These are phyloP conservation scores for Ivindomyrus marchei DNA, from an alignment of 2,113 vertebrate genomes.

Conservation along the genomic window DNA sequence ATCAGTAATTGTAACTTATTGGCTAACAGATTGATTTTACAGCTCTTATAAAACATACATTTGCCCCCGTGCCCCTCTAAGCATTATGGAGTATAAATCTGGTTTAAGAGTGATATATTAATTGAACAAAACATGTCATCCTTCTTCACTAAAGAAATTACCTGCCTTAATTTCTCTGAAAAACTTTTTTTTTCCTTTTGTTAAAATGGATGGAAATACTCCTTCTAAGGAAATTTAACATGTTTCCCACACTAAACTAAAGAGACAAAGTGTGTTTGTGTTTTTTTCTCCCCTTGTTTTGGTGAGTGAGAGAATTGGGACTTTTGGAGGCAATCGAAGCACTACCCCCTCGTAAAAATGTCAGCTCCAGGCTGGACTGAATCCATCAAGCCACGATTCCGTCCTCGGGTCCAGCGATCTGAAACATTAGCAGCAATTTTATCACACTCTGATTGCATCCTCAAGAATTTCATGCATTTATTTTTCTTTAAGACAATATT, in stretches of 20 bases:
- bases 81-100: neutral
- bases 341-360: slow-evolving; percentile 14
- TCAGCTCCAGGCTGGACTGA: slow-evolving; percentile 2
- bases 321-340: neutral
- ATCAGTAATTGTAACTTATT: neutral
- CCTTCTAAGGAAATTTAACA: neutral
- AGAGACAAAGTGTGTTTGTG: neutral
- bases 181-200: neutral
- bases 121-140: neutral
- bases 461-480: slow-evolving; percentile 45
- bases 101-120: neutral
- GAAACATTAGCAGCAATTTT: slow-evolving; percentile 39
- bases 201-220: neutral
- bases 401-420: slow-evolving; percentile 24
- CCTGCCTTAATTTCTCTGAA: neutral
- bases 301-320: slow-evolving; percentile 18
- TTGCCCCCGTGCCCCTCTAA: neutral
- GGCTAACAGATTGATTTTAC: neutral
- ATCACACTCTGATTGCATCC: slow-evolving; percentile 26
- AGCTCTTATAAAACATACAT: neutral
- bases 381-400: slow-evolving; percentile 17
- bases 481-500: slow-evolving; percentile 47
- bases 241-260: slow-evolving; percentile 15
- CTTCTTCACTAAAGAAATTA: neutral
- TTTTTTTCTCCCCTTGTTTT: neutral